Conservation (phyloP, 2,113 vertebrate genomes). For the Perognathus longimembris region DNA sequence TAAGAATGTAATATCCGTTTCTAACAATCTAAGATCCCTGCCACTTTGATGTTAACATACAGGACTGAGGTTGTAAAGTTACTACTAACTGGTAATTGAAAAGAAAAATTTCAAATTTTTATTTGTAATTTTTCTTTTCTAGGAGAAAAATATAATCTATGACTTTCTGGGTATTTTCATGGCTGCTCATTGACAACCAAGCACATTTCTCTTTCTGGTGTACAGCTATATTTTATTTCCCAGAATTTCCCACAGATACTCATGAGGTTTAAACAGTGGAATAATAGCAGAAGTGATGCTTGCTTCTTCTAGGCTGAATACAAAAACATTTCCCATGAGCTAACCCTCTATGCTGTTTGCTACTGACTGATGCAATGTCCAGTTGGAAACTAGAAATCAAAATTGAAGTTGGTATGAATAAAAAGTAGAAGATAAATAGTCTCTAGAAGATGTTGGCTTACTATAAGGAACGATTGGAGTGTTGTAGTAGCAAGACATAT, state of each 20-base stretch:
- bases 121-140: background rate
- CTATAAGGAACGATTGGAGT: background rate
- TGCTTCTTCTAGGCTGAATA: background rate
- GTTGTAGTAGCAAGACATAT: background rate
- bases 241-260: conserved; percentile 3
- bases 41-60: background rate
- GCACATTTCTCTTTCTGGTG: background rate
- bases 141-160: background rate
- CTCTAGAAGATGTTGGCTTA: background rate
- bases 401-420: background rate
- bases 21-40: background rate
- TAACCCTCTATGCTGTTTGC: background rate
- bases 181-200: background rate
- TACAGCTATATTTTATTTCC: background rate
- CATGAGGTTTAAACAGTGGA: conserved; percentile 7
- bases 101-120: background rate
- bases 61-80: background rate
- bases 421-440: background rate
- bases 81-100: background rate
- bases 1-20: background rate
- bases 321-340: background rate
- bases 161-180: background rate
- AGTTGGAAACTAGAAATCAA: background rate
- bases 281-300: background rate
- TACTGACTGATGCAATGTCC: background rate